Evolutionary conservation across 2,113 vertebrate genomes (phyloP).

Genomic region (Puffinus mauretanicus): DNA sequence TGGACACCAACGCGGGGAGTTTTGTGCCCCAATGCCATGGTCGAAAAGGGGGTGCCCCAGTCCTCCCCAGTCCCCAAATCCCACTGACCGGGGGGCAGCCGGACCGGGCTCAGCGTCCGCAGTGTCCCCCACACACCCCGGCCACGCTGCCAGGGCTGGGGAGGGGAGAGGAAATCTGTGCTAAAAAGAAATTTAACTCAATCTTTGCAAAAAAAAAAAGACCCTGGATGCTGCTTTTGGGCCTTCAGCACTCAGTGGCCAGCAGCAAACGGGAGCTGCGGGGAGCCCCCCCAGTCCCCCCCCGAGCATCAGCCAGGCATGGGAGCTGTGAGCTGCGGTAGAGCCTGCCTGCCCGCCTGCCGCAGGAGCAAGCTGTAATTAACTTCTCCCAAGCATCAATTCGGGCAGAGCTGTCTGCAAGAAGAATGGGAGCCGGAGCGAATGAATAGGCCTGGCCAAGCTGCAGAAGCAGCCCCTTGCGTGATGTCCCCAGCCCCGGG

Average conservation of each 20-base stretch:
- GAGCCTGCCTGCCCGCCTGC: neutral
- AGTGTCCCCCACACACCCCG: neutral
- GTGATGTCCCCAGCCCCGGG: neutral
- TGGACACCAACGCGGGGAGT: neutral
- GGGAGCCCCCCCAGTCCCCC: neutral
- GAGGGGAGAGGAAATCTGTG: neutral
- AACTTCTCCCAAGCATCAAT: constrained; percentile 44
- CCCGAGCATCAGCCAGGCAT: neutral
- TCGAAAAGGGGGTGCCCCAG: neutral
- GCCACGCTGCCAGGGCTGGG: neutral
- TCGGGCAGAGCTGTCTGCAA: neutral
- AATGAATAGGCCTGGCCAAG: neutral
- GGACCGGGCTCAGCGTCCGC: neutral
- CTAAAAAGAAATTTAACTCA: neutral
- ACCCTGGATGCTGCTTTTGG: neutral
- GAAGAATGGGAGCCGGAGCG: neutral
- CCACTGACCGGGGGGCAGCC: neutral
- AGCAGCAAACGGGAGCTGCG: neutral
- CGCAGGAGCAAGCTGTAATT: constrained; percentile 35
- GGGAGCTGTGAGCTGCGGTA: constrained; percentile 30
- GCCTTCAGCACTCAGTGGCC: neutral
- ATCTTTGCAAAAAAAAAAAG: neutral
- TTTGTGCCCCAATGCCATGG: neutral
- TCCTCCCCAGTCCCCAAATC: neutral
- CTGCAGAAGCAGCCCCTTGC: neutral